Evolutionary conservation across 2,113 vertebrate species (phyloP), one percentile per base, ranked within the genome.

Genomic region (Mesitornis unicolor): DNA sequence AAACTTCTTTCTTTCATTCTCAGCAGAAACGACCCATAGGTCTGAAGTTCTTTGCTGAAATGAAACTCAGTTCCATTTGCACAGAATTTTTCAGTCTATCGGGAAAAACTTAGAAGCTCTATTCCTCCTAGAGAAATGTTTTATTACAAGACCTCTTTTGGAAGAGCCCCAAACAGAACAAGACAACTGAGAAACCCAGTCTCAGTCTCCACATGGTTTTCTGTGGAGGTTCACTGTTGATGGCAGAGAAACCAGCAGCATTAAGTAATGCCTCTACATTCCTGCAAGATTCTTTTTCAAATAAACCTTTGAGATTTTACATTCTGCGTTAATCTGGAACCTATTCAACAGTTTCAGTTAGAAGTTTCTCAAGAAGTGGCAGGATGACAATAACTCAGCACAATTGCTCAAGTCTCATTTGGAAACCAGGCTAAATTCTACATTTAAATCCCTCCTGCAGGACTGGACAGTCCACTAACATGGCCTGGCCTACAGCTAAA

Each of bases 351-450:
- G 20, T 56, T 76, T 64, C 85, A 86, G 57, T 17, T 33, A 25
- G 17, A 90, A 15, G 45, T 31, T 88, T 74, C 79, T 54, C 29
- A 35, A 50, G 29, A 77, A 89, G 63, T 5, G 11, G 38, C 71
- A 88, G 54, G 59, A 50, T 86, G 45, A 84, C 76, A 93, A 4
- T 4, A 56, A 63, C 29, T 61, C 35, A 80, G 61, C 31, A 76
- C 33, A 89, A 63, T 3, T 74, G 42, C 38, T 78, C 35, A 63
- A 33, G 13, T 28, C 89, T 59, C 64, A 47, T 63, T 71, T 84
- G 51, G 64, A 95, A 95, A 89, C 18, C 68, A 87, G 80, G 68
- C 43, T 84, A 93, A 88, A 95, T 95, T 90, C 84, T 94, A 35
- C 92, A 90, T 77, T 73, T 7, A 89, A 95, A 89, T 67, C 89